phyloP scores from a whole-genome alignment of 2,113 vertebrate genomes.

The Prietella phreatophila region DNA sequence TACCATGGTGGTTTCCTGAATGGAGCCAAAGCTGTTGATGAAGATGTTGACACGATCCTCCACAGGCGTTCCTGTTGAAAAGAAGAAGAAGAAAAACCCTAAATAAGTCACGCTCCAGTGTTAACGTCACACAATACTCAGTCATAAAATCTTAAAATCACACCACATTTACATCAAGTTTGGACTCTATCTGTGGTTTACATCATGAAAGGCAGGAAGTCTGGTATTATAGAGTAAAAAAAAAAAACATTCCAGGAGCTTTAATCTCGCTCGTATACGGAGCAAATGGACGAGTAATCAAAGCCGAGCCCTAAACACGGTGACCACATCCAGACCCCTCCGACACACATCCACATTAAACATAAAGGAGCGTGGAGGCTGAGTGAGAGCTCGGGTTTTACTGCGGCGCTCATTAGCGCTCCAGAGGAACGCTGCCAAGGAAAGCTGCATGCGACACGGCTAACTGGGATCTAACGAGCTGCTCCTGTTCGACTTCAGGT shows the following conservation, averaged over 20 bases:
- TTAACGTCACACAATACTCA: background rate
- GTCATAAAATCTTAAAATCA: background rate
- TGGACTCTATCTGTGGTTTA: background rate
- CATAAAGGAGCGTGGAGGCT: constrained; percentile 18
- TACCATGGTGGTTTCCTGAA: constrained; percentile 99
- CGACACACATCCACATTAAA: constrained; percentile 41
- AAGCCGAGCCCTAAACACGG: constrained; percentile 48
- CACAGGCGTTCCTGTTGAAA: constrained; percentile 86
- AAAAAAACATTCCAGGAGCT: constrained; percentile 55
- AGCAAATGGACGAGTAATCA: constrained; percentile 68
- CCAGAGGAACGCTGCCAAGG: constrained; percentile 26
- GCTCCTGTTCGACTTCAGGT: constrained; percentile 27
- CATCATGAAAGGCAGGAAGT: constrained; percentile 49
- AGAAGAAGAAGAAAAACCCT: constrained; percentile 12
- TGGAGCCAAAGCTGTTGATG: constrained; percentile 99
- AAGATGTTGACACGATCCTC: constrained; percentile 98
- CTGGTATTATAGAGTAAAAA: constrained; percentile 16
- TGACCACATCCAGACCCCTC: constrained; percentile 52
- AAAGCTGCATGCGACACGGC: constrained; percentile 6
- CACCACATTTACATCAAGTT: background rate
- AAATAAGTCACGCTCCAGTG: background rate
- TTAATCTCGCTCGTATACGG: constrained; percentile 64
- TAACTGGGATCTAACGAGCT: constrained; percentile 30
- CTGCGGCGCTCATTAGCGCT: constrained; percentile 41
- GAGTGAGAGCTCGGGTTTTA: constrained; percentile 34